phyloP scores from a whole-genome alignment of 1,140 invertebrate species.

The Panagrolaimus sp. region DNA sequence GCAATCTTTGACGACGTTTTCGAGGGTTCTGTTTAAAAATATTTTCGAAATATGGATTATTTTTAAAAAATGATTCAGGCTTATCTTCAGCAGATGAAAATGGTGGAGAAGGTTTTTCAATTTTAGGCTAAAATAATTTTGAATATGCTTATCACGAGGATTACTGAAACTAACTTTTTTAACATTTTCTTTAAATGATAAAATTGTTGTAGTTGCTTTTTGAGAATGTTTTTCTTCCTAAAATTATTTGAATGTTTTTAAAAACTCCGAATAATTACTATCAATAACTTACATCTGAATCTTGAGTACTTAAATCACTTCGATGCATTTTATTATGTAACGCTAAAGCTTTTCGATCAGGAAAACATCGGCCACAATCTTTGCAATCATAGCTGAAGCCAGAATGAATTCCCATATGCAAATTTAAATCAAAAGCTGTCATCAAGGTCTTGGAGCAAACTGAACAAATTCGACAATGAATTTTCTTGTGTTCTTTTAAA shows the following conservation, averaged over 20 bases:
- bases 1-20: background rate
- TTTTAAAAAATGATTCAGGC: conserved; percentile 9
- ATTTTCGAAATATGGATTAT: conserved; percentile 4
- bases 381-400: conserved; percentile 47
- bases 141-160: too few relatives aligned
- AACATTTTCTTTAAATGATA: conserved; percentile 8
- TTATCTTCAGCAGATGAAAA: background rate
- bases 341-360: conserved; percentile 40
- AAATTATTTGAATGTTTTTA: background rate
- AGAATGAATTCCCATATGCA: conserved; percentile 45
- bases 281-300: conserved; percentile 22
- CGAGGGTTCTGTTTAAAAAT: conserved; percentile 4
- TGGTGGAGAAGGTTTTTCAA: background rate
- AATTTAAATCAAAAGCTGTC: conserved; percentile 44
- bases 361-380: conserved; percentile 47
- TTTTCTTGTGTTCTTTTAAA: conserved; percentile 32
- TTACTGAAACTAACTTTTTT: background rate
- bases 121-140: background rate
- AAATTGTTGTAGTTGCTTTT: background rate
- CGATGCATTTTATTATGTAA: conserved; percentile 43
- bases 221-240: background rate
- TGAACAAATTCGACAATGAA: conserved; percentile 34
- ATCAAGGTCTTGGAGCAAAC: conserved; percentile 40
- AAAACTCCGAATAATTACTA: background rate
- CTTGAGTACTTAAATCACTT: conserved; percentile 18